Evolutionary conservation across 2,888 invertebrate species (phyloP).

Genomic region (Melinaea menophilus): DNA sequence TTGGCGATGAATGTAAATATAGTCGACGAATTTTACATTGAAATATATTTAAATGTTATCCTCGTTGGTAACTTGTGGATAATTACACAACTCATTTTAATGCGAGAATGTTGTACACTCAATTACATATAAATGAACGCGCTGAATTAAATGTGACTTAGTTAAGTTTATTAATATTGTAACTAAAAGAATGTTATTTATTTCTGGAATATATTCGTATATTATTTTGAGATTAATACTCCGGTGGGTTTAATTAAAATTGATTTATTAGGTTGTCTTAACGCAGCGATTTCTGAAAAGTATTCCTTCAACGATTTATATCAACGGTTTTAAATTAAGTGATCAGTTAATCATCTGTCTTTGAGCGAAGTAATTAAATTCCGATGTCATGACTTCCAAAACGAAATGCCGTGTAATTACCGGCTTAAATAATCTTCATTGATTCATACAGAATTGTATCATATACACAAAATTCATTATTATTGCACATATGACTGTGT

Average conservation of each 20-base stretch:
- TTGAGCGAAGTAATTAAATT: conserved; percentile 64
- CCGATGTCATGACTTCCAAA: conserved; percentile 36
- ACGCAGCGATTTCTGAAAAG: conserved; percentile 24
- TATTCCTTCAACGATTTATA: conserved; percentile 46
- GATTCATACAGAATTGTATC: background rate
- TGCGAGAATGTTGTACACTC: conserved; percentile 30
- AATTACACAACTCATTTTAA: conserved; percentile 31
- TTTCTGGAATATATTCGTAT: conserved; percentile 16
- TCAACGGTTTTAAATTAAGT: conserved; percentile 63
- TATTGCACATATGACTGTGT: no score
- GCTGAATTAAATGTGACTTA: conserved; percentile 27
- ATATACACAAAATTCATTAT: no score
- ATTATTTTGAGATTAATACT: conserved; percentile 3
- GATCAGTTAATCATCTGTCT: conserved; percentile 59
- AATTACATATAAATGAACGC: conserved; percentile 31
- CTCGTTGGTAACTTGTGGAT: conserved; percentile 26
- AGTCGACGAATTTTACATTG: conserved; percentile 18
- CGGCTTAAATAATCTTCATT: conserved; percentile 33
- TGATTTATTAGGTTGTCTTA: conserved; percentile 31
- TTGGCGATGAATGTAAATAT: conserved; percentile 12
- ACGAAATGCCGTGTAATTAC: conserved; percentile 30
- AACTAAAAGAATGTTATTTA: conserved; percentile 23
- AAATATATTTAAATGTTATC: conserved; percentile 26
- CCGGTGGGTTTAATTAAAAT: conserved; percentile 29
- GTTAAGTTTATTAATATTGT: conserved; percentile 22